Percentiles rank a stretch among this genome's conserved stretches.
These are phyloP conservation scores for Leptopilina boulardi DNA, from an alignment of 1,140 invertebrate genomes.

Conservation along the genomic window DNA sequence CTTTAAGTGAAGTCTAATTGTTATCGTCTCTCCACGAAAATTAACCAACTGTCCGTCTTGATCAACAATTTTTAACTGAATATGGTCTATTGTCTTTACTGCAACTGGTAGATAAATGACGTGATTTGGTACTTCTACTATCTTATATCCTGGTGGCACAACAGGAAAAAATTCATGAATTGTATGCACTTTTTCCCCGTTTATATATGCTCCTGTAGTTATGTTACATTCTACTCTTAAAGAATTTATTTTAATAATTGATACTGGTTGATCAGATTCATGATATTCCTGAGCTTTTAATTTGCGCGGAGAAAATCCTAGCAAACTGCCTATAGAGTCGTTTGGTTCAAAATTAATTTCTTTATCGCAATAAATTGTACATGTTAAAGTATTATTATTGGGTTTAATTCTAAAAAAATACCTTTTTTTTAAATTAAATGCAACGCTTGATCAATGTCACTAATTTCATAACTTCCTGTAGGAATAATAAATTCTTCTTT, in stretches of 20 bases:
- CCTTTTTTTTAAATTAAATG: background rate
- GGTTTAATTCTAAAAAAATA: background rate
- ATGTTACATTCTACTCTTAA: slow-evolving; percentile 14
- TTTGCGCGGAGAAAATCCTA: background rate
- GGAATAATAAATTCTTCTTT: background rate
- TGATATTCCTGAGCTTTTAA: too few relatives aligned
- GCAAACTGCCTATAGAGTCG: background rate
- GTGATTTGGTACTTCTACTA: slow-evolving; percentile 55
- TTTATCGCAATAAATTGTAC: background rate
- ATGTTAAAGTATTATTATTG: background rate
- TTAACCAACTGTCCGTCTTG: slow-evolving; percentile 55
- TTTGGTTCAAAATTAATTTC: slow-evolving; percentile 3
- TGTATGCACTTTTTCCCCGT: background rate
- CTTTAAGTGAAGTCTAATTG: slow-evolving; percentile 22
- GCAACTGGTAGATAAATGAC: slow-evolving; percentile 65
- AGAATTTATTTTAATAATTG: background rate
- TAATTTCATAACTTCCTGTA: background rate
- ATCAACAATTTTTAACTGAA: slow-evolving; percentile 54
- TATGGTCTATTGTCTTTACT: slow-evolving; percentile 45
- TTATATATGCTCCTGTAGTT: background rate
- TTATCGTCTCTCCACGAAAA: slow-evolving; percentile 51
- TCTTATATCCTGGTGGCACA: slow-evolving; percentile 57
- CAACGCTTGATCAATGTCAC: too few relatives aligned
- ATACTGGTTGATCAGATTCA: slow-evolving; percentile 5
- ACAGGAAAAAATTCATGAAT: background rate